phyloP scores from a whole-genome alignment of 2,797 vertebrate species.

The Enteromius unitaeniatus region DNA sequence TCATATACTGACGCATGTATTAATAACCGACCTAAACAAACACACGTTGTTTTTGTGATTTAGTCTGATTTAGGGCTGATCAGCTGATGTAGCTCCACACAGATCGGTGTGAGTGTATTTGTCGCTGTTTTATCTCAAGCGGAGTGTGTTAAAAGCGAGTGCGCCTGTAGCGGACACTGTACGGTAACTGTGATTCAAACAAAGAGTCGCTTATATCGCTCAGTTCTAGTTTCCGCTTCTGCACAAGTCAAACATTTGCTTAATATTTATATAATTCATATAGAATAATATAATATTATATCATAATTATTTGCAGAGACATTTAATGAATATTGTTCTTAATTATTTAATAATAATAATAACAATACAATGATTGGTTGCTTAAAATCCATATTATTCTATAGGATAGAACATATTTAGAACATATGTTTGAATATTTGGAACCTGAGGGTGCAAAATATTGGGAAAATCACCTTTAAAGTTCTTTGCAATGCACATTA shows the following conservation, averaged over 20 bases:
- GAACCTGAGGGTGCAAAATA: too few relatives aligned
- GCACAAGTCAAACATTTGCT: not conserved
- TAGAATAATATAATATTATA: too few relatives aligned
- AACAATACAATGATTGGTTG: not conserved
- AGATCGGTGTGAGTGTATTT: not conserved
- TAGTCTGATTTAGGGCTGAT: rapidly evolving
- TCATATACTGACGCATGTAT: rapidly evolving
- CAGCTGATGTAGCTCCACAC: rapidly evolving
- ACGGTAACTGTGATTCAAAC: not conserved
- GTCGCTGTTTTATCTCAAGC: not conserved
- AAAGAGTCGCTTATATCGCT: not conserved
- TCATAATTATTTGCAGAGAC: not conserved
- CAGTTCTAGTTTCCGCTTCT: not conserved
- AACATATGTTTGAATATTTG: too few relatives aligned
- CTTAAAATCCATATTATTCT: too few relatives aligned
- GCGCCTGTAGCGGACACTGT: not conserved
- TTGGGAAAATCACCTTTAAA: too few relatives aligned
- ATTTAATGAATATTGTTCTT: not conserved
- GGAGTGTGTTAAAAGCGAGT: not conserved
- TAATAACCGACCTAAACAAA: not conserved
- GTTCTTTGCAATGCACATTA: too few relatives aligned
- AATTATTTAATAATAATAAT: not conserved
- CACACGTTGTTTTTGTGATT: rapidly evolving
- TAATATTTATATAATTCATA: too few relatives aligned
- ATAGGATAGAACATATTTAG: too few relatives aligned